Conservation (phyloP, 2,797 vertebrate genomes). For the Microcaecilia unicolor region DNA sequence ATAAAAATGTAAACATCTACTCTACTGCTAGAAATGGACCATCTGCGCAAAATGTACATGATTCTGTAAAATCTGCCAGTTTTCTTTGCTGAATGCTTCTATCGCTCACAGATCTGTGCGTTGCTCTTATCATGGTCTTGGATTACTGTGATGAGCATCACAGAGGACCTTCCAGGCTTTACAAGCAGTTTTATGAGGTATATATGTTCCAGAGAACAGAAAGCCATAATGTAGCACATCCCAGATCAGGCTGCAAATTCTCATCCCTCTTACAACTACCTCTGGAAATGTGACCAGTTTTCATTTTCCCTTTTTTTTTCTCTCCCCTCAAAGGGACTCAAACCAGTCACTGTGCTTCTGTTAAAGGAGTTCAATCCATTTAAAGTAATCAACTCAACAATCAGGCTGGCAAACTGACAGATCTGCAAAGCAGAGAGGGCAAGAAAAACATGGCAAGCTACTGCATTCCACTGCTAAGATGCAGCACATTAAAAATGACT, state of each 20-base stretch:
- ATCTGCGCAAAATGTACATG: slow-evolving; percentile 43
- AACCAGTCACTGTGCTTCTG: slow-evolving; percentile 46
- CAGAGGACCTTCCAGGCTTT: too few species aligned
- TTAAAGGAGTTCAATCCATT: slow-evolving; percentile 23
- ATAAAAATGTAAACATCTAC: slow-evolving; percentile 46
- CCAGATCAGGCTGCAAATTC: too few species aligned
- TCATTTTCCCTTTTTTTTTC: slow-evolving; percentile 70
- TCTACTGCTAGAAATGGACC: slow-evolving; percentile 48
- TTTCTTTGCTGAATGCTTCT: slow-evolving; percentile 31
- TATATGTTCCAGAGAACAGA: too few species aligned
- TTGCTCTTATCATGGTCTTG: slow-evolving; percentile 8
- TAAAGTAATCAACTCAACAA: slow-evolving; percentile 38
- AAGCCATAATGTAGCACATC: accelerated
- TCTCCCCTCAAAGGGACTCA: slow-evolving; percentile 70
- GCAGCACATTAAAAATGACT: slow-evolving; percentile 35
- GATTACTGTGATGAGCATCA: neutral
- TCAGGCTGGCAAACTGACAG: slow-evolving; percentile 56
- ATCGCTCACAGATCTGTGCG: neutral
- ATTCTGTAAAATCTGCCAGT: slow-evolving; percentile 33
- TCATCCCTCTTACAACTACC: too few species aligned
- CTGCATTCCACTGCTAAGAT: slow-evolving; percentile 24
- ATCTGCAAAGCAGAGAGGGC: slow-evolving; percentile 43
- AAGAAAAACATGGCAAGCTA: slow-evolving; percentile 22
- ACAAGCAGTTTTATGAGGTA: too few species aligned
- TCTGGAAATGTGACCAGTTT: slow-evolving; percentile 52